Evolutionary conservation across 2,113 vertebrate genomes (phyloP).

Genomic region (Thryonomys swinderianus): DNA sequence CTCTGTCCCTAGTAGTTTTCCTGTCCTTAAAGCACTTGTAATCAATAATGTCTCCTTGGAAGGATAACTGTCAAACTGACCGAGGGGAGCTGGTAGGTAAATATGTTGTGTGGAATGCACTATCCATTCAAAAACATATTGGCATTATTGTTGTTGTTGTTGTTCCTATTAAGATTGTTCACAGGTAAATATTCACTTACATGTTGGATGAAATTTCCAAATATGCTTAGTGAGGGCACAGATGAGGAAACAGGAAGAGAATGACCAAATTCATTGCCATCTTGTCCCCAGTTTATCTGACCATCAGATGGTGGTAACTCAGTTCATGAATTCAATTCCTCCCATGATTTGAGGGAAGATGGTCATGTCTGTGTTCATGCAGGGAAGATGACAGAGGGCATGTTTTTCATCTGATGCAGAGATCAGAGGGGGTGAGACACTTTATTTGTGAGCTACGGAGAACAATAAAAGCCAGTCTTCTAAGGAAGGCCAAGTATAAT

Average conservation of each 20-base stretch:
- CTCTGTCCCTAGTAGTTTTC: not conserved
- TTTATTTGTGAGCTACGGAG: not conserved
- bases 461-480: not conserved
- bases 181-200: not conserved
- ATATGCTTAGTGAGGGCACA: not conserved
- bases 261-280: not conserved
- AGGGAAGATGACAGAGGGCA: not conserved
- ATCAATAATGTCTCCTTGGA: not conserved
- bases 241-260: not conserved
- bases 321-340: not conserved
- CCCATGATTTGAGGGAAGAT: not conserved
- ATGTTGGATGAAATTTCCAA: constrained; percentile 4
- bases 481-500: not conserved
- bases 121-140: not conserved
- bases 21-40: not conserved
- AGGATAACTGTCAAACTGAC: not conserved
- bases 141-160: not conserved
- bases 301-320: not conserved
- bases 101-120: not conserved
- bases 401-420: not conserved
- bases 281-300: not conserved
- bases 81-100: not conserved
- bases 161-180: not conserved
- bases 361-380: not conserved
- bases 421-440: not conserved